These are phyloP conservation scores for Trematocara stigmaticum DNA, from an alignment of 2,113 vertebrate species.

Conservation along the genomic window DNA sequence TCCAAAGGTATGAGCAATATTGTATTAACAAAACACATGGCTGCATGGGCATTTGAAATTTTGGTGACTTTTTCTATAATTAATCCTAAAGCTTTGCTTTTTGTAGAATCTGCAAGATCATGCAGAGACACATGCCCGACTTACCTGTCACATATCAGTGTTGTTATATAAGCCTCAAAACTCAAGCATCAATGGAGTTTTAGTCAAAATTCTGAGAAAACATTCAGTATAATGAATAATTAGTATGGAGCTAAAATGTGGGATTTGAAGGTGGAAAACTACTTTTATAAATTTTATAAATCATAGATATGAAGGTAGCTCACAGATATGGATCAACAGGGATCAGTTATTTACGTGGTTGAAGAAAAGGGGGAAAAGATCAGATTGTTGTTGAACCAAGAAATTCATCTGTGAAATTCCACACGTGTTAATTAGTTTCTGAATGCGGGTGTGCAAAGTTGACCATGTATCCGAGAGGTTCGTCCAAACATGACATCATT, in stretches of 20 bases:
- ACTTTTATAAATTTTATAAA: background rate
- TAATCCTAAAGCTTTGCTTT: background rate
- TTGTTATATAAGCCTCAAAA: background rate
- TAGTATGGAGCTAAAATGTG: background rate
- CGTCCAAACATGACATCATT: slow-evolving; percentile 16
- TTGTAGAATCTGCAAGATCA: background rate
- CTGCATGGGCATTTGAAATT: background rate
- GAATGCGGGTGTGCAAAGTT: background rate
- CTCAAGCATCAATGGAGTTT: background rate
- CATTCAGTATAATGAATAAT: background rate
- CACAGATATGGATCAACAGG: slow-evolving; percentile 16
- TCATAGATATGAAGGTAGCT: background rate
- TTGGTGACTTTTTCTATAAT: background rate
- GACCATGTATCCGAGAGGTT: background rate
- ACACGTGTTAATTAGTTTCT: background rate
- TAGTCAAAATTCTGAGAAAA: background rate
- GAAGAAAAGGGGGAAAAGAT: background rate
- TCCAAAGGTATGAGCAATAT: background rate
- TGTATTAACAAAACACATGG: background rate
- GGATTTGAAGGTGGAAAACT: background rate
- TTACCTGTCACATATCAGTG: background rate
- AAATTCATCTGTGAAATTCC: slow-evolving; percentile 39
- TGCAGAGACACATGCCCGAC: background rate
- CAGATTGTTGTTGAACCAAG: slow-evolving; percentile 9
- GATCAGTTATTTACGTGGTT: background rate